Evolutionary conservation across 2,888 invertebrate species (phyloP).

Genomic region (Eupithecia subumbrata): DNA sequence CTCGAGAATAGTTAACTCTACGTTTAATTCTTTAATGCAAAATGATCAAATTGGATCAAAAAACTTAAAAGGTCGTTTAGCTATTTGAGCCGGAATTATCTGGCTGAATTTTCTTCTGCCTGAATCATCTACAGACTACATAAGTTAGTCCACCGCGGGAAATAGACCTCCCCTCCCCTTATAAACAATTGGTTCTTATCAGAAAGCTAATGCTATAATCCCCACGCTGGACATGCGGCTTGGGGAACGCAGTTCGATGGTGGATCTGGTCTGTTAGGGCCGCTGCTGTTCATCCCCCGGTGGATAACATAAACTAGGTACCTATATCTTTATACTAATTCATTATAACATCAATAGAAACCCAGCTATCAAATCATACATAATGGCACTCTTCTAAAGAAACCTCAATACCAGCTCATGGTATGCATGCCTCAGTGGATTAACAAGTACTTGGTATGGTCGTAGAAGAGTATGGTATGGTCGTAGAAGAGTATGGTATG

Average conservation of each 20-base stretch:
- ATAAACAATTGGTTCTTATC: not conserved
- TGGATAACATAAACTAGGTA: not conserved
- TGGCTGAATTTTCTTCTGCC: not conserved
- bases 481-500: too few relatives aligned
- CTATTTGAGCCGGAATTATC: not conserved
- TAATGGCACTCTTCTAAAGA: too few relatives aligned
- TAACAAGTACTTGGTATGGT: too few relatives aligned
- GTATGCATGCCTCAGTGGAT: not conserved
- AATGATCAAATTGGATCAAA: not conserved
- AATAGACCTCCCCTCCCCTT: not conserved
- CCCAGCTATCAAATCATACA: too few relatives aligned
- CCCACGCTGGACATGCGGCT: not conserved
- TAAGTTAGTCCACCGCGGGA: not conserved
- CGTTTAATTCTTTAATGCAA: not conserved
- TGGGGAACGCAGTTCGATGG: not conserved
- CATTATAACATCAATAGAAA: too few relatives aligned
- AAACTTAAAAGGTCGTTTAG: not conserved
- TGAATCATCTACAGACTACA: not conserved
- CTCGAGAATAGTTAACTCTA: constrained; percentile 21
- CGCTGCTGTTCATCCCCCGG: not conserved
- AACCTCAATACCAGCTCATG: too few relatives aligned
- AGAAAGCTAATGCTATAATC: not conserved
- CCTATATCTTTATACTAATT: too few relatives aligned
- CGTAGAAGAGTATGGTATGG: too few relatives aligned
- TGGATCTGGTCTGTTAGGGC: not conserved